Evolutionary conservation across 2,113 vertebrate genomes (phyloP).

Genomic region (Mobula birostris): DNA sequence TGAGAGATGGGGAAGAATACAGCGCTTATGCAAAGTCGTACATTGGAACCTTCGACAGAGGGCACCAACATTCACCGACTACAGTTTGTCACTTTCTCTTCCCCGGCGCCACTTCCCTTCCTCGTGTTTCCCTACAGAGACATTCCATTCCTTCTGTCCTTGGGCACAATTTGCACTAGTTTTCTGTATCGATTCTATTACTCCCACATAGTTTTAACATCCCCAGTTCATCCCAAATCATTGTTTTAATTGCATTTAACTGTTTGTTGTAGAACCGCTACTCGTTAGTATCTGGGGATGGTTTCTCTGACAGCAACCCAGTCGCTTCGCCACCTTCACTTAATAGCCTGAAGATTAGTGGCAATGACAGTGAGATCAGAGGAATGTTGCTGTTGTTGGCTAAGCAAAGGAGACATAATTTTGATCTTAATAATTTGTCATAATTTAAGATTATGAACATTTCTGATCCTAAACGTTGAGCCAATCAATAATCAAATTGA

Average conservation of each 20-base stretch:
- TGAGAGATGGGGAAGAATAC: neutral
- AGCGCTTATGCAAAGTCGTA: neutral
- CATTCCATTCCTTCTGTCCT: neutral
- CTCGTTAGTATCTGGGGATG: neutral
- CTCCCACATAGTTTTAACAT: neutral
- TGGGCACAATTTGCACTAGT: neutral
- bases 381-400: too few relatives aligned
- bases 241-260: neutral
- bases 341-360: neutral
- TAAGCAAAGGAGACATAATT: neutral
- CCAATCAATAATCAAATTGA: neutral
- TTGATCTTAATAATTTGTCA: neutral
- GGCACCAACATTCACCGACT: neutral
- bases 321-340: neutral
- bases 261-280: neutral
- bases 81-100: neutral
- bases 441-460: neutral
- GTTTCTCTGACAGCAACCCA: neutral
- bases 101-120: neutral
- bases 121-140: neutral
- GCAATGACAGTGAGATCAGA: neutral
- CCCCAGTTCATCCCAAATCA: neutral
- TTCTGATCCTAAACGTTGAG: neutral
- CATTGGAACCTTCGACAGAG: conserved; percentile 9
- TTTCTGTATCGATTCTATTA: neutral